Conservation (phyloP, 2,113 vertebrate genomes). For the Cricetomys ansorgei region DNA sequence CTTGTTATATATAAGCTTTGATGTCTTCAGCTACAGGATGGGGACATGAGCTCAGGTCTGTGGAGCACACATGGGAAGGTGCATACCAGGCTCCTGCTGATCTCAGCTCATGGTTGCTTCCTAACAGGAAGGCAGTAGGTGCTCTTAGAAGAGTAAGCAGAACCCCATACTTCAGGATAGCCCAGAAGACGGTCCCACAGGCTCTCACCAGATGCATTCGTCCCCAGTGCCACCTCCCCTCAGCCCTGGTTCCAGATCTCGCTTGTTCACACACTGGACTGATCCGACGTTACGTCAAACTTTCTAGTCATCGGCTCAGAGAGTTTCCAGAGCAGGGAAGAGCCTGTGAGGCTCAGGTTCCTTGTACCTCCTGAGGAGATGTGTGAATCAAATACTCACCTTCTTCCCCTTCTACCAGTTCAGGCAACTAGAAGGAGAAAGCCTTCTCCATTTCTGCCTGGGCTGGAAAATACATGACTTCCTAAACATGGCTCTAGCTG, state of each 20-base stretch:
- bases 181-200: not conserved
- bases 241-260: not conserved
- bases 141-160: not conserved
- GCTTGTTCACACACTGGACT: not conserved
- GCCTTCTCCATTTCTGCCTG: not conserved
- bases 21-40: not conserved
- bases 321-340: not conserved
- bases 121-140: not conserved
- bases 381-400: not conserved
- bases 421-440: not conserved
- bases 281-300: not conserved
- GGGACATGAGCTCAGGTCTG: not conserved
- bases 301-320: not conserved
- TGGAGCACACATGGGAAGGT: not conserved
- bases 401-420: fast-evolving
- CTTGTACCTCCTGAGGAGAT: not conserved
- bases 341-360: not conserved
- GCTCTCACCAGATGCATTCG: not conserved
- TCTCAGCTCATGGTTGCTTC: fast-evolving
- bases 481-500: too few relatives aligned
- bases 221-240: too few relatives aligned
- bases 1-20: not conserved
- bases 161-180: not conserved
- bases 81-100: not conserved
- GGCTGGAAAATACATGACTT: not conserved